Percentiles rank a stretch among this genome's conserved stretches.
Conservation (phyloP, 2,113 vertebrate genomes). For the Crotophaga sulcirostris region DNA sequence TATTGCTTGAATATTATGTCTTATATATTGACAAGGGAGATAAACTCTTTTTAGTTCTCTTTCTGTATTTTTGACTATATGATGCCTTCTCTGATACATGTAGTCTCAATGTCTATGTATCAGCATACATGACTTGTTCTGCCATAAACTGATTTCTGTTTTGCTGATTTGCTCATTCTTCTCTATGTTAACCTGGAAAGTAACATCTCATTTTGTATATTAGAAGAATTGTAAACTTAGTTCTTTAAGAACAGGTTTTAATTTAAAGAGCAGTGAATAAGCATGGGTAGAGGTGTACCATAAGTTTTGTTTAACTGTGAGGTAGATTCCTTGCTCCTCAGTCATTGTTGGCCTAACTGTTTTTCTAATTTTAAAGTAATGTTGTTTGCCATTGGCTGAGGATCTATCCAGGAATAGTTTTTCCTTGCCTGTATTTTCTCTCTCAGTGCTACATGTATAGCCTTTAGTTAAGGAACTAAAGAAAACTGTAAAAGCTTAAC, state of each 20-base stretch:
- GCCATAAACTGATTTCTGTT: not conserved
- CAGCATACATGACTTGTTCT: not conserved
- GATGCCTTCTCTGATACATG: not conserved
- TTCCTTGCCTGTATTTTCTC: not conserved
- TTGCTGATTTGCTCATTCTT: not conserved
- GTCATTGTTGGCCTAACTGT: not conserved
- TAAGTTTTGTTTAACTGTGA: not conserved
- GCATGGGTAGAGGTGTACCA: not conserved
- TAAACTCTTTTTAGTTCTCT: not conserved
- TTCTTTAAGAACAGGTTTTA: not conserved
- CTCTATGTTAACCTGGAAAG: not conserved
- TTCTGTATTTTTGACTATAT: not conserved
- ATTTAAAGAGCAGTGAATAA: not conserved
- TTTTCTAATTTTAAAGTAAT: not conserved
- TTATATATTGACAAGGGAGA: not conserved
- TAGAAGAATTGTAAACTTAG: not conserved
- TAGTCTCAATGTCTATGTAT: not conserved
- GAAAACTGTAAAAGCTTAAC: not conserved
- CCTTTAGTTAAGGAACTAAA: not conserved
- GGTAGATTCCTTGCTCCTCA: not conserved
- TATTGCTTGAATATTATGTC: not conserved
- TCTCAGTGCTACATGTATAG: not conserved
- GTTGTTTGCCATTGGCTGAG: not conserved
- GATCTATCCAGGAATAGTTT: not conserved
- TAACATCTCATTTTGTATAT: not conserved